Evolutionary conservation across 1,140 invertebrate species (phyloP).

Genomic region (Saccostrea cuccullata): DNA sequence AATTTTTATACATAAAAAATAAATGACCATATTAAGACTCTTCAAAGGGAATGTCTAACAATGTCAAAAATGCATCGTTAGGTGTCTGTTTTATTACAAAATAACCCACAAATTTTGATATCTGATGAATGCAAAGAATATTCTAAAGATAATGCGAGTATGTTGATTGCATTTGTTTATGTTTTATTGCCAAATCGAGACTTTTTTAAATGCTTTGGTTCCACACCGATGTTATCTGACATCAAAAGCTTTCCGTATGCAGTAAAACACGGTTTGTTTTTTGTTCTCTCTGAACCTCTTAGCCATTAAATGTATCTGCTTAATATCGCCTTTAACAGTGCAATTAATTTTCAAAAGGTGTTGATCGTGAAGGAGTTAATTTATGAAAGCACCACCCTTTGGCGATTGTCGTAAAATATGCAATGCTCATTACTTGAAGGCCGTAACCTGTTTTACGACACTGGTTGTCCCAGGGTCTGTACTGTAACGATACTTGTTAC

Average conservation of each 20-base stretch:
- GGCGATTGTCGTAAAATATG: constrained; percentile 30
- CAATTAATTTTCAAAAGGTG: constrained; percentile 38
- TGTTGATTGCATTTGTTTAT: constrained; percentile 25
- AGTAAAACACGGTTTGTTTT: constrained; percentile 33
- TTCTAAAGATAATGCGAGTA: not conserved
- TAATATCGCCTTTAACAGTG: constrained; percentile 33
- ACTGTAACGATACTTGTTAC: not conserved
- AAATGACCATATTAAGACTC: not conserved
- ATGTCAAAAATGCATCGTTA: constrained; percentile 10
- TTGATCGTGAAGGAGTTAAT: constrained; percentile 30
- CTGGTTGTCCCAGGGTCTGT: not conserved
- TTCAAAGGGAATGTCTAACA: not conserved
- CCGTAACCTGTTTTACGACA: constrained; percentile 21
- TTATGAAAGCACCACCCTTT: constrained; percentile 25
- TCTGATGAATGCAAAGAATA: constrained; percentile 22
- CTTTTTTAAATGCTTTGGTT: constrained; percentile 21
- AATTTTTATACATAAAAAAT: not conserved
- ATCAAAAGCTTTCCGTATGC: constrained; percentile 28
- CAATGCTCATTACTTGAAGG: constrained; percentile 14
- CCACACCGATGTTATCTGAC: constrained; percentile 13
- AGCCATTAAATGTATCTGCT: constrained; percentile 37
- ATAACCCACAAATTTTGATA: constrained; percentile 12
- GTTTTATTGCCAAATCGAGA: constrained; percentile 31
- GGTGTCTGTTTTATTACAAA: not conserved
- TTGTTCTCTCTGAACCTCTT: constrained; percentile 22